phyloP scores from a whole-genome alignment of 2,888 invertebrate species.

The Odontothrips loti region DNA sequence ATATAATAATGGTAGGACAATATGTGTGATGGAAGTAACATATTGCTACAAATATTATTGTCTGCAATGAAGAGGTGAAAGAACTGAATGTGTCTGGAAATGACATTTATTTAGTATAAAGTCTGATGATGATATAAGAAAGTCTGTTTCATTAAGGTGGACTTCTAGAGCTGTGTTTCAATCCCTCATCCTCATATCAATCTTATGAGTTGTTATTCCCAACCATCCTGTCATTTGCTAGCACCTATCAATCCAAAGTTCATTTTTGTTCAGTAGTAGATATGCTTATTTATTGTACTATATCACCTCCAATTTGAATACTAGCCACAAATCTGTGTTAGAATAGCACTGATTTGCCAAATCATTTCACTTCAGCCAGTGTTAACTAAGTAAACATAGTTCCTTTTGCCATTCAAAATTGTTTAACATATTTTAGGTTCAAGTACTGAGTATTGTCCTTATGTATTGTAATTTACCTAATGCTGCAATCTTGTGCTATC shows the following conservation, averaged over 20 bases:
- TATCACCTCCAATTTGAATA: too few relatives aligned
- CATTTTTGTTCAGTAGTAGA: not conserved
- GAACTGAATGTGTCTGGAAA: conserved; percentile 12
- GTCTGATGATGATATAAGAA: not conserved
- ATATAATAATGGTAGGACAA: not conserved
- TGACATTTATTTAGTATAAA: not conserved
- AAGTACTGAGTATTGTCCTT: too few relatives aligned
- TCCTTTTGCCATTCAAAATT: too few relatives aligned
- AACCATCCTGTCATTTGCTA: not conserved
- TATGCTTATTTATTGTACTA: not conserved
- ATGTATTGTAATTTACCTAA: too few relatives aligned
- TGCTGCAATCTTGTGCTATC: too few relatives aligned
- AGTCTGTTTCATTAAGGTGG: not conserved
- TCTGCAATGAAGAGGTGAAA: not conserved
- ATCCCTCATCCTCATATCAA: not conserved
- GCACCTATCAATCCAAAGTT: not conserved
- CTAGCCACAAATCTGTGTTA: too few relatives aligned
- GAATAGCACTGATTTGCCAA: too few relatives aligned
- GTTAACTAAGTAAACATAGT: too few relatives aligned
- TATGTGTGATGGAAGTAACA: not conserved
- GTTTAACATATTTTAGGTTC: too few relatives aligned
- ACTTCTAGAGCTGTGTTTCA: not conserved
- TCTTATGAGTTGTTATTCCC: not conserved
- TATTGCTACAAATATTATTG: not conserved
- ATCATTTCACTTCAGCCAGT: too few relatives aligned